These are phyloP conservation scores for Gobio occitaniae DNA, from an alignment of 2,797 vertebrate genomes.

Conservation along the genomic window DNA sequence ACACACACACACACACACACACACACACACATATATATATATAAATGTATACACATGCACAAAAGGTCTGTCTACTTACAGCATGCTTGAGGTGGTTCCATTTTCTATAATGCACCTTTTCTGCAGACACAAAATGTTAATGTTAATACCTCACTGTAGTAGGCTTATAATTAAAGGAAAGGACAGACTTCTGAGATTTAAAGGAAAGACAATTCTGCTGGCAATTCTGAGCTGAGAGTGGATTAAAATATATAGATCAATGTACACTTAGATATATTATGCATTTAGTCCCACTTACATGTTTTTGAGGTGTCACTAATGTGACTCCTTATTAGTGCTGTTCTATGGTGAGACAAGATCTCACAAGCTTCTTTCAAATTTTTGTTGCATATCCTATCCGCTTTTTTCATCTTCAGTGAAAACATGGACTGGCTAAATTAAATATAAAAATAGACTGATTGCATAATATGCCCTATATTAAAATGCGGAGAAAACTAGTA, in stretches of 20 bases:
- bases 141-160: not conserved
- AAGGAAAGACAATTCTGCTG: not conserved
- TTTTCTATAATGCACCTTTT: slow-evolving; percentile 39
- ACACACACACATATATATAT: not conserved
- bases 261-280: not conserved
- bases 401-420: not conserved
- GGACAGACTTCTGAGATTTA: not conserved
- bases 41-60: not conserved
- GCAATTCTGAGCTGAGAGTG: not conserved
- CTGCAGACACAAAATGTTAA: slow-evolving; percentile 24
- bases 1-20: not conserved
- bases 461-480: not conserved
- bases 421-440: not conserved
- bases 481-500: not conserved
- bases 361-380: not conserved
- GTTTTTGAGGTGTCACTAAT: not conserved
- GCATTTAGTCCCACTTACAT: not conserved
- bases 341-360: not conserved
- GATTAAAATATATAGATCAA: not conserved
- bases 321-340: not conserved
- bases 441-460: not conserved
- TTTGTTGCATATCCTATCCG: not conserved
- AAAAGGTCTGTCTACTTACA: slow-evolving; percentile 46
- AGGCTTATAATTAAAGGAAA: not conserved
- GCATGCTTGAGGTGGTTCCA: slow-evolving; percentile 49